Conservation (phyloP, 2,113 vertebrate genomes). For the Sinocyclocheilus grahami region DNA sequence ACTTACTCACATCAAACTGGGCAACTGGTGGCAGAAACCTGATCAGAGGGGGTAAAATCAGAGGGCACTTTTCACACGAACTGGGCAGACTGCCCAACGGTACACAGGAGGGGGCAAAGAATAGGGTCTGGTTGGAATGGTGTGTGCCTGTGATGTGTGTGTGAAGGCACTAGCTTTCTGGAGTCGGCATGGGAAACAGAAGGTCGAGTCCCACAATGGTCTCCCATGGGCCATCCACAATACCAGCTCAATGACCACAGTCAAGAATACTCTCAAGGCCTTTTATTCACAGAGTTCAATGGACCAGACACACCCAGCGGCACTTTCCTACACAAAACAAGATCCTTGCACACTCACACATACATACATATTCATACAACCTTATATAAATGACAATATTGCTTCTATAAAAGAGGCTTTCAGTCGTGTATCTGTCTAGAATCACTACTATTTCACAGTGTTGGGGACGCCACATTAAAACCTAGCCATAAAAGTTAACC, state of each 20-base stretch:
- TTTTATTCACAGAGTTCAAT: constrained; percentile 55
- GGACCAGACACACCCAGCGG: constrained; percentile 60
- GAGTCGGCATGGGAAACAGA: constrained; percentile 70
- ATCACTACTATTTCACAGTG: neutral
- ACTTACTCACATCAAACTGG: constrained; percentile 59
- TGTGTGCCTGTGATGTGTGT: constrained; percentile 21
- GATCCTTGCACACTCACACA: constrained; percentile 28
- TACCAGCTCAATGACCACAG: constrained; percentile 67
- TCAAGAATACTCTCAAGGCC: constrained; percentile 68
- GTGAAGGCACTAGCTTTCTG: constrained; percentile 58
- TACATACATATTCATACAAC: constrained; percentile 63
- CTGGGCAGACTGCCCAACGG: constrained; percentile 56
- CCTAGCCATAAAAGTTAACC: neutral
- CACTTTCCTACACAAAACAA: constrained; percentile 64
- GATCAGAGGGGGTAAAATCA: constrained; percentile 68
- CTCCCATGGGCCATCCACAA: constrained; percentile 69
- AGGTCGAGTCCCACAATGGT: constrained; percentile 69
- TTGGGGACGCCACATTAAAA: neutral
- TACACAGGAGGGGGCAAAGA: constrained; percentile 45
- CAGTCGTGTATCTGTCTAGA: neutral
- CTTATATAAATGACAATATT: constrained; percentile 44
- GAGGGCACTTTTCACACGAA: constrained; percentile 70
- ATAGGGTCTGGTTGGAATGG: constrained; percentile 34
- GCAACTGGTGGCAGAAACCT: constrained; percentile 81
- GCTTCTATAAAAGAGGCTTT: neutral